These are phyloP conservation scores for Cherax quadricarinatus DNA, from an alignment of 1,140 invertebrate genomes.

Conservation along the genomic window DNA sequence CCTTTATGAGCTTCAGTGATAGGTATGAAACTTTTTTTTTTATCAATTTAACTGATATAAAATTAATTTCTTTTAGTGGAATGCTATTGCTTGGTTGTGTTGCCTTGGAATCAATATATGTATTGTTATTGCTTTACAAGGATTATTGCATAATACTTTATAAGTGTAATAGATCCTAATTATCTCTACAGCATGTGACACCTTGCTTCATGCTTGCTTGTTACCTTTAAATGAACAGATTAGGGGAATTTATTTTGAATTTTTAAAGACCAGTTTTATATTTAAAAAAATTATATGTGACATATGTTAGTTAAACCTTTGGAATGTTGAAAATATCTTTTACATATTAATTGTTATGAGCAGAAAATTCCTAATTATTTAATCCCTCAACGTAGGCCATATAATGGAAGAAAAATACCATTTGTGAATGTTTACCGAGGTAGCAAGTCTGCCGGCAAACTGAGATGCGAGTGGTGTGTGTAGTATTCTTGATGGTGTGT, in stretches of 20 bases:
- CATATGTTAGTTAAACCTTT: background rate
- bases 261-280: background rate
- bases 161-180: background rate
- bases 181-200: background rate
- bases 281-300: background rate
- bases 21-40: background rate
- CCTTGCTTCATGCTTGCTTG: background rate
- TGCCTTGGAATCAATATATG: background rate
- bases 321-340: background rate
- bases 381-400: background rate
- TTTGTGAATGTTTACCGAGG: background rate
- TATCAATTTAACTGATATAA: background rate
- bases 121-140: background rate
- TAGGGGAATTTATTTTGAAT: background rate
- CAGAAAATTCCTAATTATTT: background rate
- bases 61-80: background rate
- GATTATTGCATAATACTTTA: background rate
- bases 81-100: background rate
- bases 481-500: conserved; percentile 35
- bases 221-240: background rate
- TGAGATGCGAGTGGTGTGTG: background rate
- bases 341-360: background rate
- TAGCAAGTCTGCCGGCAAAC: background rate
- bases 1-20: too few species aligned
- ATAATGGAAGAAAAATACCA: background rate